Conservation (phyloP, 2,888 invertebrate species). For the Papilio gigon region DNA sequence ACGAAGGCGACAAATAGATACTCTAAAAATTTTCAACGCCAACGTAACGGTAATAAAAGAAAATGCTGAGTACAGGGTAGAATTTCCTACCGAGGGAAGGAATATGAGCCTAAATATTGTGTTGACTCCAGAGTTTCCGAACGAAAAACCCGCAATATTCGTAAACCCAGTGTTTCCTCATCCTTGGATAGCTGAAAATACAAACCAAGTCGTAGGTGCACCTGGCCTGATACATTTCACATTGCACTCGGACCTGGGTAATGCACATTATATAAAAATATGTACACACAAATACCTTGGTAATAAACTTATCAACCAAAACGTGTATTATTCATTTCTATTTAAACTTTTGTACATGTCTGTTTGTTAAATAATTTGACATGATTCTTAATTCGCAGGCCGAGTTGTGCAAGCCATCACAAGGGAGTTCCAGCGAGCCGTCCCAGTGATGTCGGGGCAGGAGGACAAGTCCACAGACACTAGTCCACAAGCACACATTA, state of each 20-base stretch:
- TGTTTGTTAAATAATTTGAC: no score
- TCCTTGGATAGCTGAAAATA: constrained; percentile 86
- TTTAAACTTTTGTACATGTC: no score
- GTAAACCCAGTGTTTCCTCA: constrained; percentile 86
- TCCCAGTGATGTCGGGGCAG: constrained; percentile 77
- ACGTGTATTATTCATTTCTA: neutral
- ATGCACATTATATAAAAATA: constrained; percentile 62
- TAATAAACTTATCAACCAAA: neutral
- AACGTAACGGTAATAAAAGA: constrained; percentile 88
- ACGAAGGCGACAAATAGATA: constrained; percentile 89
- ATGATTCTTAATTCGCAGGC: constrained; percentile 24
- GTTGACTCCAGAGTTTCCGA: constrained; percentile 87
- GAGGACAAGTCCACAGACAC: constrained; percentile 59
- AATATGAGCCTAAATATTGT: constrained; percentile 86
- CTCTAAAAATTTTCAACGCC: constrained; percentile 91
- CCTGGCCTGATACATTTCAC: constrained; percentile 90
- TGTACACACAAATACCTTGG: no score
- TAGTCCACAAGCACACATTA: constrained; percentile 62
- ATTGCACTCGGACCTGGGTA: constrained; percentile 86
- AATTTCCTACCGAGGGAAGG: constrained; percentile 85
- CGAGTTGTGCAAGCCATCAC: constrained; percentile 91
- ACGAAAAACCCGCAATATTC: constrained; percentile 87
- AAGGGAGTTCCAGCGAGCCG: constrained; percentile 86
- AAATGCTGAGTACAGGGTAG: constrained; percentile 87
- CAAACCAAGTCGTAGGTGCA: constrained; percentile 87